Percentiles rank a stretch among this genome's conserved stretches.
Conservation (phyloP, 2,113 vertebrate species). For the Illadopsis cleaveri region DNA sequence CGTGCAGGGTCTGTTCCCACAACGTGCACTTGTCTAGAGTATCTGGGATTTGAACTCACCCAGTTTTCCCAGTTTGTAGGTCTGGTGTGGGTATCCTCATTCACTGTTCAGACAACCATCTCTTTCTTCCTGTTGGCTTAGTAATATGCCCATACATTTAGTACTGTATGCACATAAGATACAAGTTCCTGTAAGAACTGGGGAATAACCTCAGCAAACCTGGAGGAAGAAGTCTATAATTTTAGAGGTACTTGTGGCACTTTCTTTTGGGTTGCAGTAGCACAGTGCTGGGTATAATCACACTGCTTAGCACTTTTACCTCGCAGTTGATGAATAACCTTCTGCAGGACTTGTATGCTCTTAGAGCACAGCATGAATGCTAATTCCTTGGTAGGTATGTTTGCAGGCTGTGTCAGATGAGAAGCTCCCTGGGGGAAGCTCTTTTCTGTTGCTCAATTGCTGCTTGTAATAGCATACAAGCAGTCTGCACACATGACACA, state of each 20-base stretch:
- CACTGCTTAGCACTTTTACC: background rate
- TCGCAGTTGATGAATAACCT: background rate
- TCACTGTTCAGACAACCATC: background rate
- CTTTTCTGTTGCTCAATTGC: background rate
- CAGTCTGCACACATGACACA: background rate
- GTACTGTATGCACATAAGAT: background rate
- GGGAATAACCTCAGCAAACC: background rate
- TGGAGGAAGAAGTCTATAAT: background rate
- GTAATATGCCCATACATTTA: background rate
- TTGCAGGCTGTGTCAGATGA: background rate
- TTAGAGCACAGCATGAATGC: background rate
- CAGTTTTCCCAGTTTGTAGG: accelerated
- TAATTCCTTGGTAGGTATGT: background rate
- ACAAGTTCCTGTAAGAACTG: background rate
- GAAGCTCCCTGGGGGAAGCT: background rate
- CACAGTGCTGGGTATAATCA: background rate
- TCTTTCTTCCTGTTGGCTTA: background rate
- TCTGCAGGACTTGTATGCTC: background rate
- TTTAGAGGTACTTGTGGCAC: background rate
- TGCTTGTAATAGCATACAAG: background rate
- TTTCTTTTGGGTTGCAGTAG: background rate
- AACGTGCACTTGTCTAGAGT: background rate
- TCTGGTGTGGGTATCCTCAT: background rate
- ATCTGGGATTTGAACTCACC: background rate
- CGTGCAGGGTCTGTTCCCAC: background rate